Conservation (phyloP, 2,113 vertebrate genomes). For the Addax nasomaculatus region DNA sequence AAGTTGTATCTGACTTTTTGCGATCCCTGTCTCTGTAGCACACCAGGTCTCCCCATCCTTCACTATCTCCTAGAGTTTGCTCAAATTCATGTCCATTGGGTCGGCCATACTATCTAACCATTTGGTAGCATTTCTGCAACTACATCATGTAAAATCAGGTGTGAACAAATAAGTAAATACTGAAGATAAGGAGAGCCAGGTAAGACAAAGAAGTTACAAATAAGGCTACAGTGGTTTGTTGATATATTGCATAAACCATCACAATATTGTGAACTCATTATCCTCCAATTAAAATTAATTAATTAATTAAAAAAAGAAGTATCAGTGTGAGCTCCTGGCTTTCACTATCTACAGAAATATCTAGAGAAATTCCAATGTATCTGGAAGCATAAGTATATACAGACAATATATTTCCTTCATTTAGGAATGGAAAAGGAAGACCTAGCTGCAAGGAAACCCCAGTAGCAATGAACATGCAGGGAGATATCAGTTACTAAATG, state of each 20-base stretch:
- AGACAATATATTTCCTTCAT: not conserved
- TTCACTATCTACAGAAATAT: not conserved
- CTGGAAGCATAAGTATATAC: not conserved
- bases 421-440: not conserved
- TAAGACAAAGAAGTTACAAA: not conserved
- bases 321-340: not conserved
- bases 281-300: too few species aligned
- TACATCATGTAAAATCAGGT: not conserved
- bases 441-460: not conserved
- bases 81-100: too few species aligned
- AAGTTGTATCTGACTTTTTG: too few species aligned
- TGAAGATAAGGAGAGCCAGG: not conserved
- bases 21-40: too few species aligned
- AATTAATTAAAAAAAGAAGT: not conserved
- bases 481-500: not conserved
- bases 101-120: not conserved
- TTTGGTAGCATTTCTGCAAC: not conserved
- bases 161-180: not conserved
- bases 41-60: too few species aligned
- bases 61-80: too few species aligned
- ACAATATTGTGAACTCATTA: not conserved
- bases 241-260: too few species aligned
- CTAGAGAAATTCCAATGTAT: not conserved
- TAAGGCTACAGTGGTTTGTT: not conserved
- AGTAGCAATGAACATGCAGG: not conserved